A percentile compares a stretch with the other conserved stretches of the same genome.
phyloP scores from a whole-genome alignment of 1,140 invertebrate species.

The Zophobas morio region DNA sequence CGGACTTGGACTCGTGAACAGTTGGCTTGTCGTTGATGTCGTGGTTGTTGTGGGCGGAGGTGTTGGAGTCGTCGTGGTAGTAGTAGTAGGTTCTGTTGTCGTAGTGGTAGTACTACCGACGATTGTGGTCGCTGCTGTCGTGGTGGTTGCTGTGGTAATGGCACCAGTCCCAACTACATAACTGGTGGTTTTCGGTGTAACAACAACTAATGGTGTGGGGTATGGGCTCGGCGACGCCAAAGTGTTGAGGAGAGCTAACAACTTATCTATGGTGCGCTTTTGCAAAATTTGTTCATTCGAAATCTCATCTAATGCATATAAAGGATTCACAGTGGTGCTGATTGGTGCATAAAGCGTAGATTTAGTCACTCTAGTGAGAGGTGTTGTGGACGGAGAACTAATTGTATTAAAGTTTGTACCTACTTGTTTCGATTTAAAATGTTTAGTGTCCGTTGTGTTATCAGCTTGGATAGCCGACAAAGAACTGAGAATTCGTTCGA shows the following conservation, averaged over 20 bases:
- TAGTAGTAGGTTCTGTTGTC: slow-evolving; percentile 40
- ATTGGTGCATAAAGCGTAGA: slow-evolving; percentile 57
- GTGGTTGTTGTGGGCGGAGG: slow-evolving; percentile 65
- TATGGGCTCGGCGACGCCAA: slow-evolving; percentile 50
- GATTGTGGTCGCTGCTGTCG: slow-evolving; percentile 25
- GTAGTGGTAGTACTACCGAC: not conserved
- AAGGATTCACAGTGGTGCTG: slow-evolving; percentile 57
- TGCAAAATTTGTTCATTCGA: slow-evolving; percentile 59
- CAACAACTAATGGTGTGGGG: slow-evolving; percentile 57
- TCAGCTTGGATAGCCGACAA: slow-evolving; percentile 64
- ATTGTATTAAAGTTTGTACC: slow-evolving; percentile 62
- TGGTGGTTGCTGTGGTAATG: slow-evolving; percentile 19
- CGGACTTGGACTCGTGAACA: slow-evolving; percentile 59
- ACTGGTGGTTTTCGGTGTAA: slow-evolving; percentile 58
- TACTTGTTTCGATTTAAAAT: slow-evolving; percentile 57
- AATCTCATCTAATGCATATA: slow-evolving; percentile 59
- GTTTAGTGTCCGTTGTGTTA: slow-evolving; percentile 51
- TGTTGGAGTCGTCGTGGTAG: slow-evolving; percentile 39
- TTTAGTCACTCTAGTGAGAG: slow-evolving; percentile 58
- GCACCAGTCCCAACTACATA: slow-evolving; percentile 40
- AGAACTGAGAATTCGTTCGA: slow-evolving; percentile 66
- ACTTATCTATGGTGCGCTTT: slow-evolving; percentile 61
- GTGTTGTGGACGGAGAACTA: slow-evolving; percentile 58
- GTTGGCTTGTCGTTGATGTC: slow-evolving; percentile 65
- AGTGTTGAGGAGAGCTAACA: slow-evolving; percentile 61